Percentiles rank a stretch among this genome's conserved stretches.
These are phyloP conservation scores for Eristalis tenax DNA, from an alignment of 2,888 invertebrate species.

Conservation along the genomic window DNA sequence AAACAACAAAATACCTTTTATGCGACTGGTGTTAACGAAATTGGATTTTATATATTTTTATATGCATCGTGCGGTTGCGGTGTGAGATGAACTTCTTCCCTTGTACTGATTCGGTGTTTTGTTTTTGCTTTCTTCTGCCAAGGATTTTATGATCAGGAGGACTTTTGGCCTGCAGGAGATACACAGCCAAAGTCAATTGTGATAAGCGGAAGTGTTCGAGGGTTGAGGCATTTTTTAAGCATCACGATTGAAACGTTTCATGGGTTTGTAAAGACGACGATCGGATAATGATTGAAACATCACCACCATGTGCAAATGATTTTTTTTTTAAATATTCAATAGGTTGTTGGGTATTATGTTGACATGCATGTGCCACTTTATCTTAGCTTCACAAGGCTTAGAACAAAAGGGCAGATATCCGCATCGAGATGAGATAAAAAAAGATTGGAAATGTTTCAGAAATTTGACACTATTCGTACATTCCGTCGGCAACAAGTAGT, in stretches of 20 bases:
- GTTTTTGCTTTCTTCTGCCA: background rate
- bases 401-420: too few relatives aligned
- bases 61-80: slow-evolving; percentile 33
- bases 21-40: slow-evolving; percentile 40
- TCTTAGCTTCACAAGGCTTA: background rate
- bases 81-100: slow-evolving; percentile 4
- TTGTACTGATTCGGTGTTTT: slow-evolving; percentile 3
- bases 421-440: too few relatives aligned
- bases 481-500: too few relatives aligned
- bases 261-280: slow-evolving; percentile 26
- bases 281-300: slow-evolving; percentile 31
- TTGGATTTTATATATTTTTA: slow-evolving; percentile 46
- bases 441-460: too few relatives aligned
- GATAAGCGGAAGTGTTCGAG: slow-evolving; percentile 5
- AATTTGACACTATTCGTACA: too few relatives aligned
- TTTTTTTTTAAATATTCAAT: slow-evolving; percentile 3
- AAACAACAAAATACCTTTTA: slow-evolving; percentile 39
- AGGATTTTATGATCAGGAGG: slow-evolving; percentile 23
- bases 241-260: slow-evolving; percentile 30
- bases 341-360: slow-evolving; percentile 8
- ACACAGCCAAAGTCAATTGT: slow-evolving; percentile 24
- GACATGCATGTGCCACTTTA: background rate
- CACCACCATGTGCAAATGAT: slow-evolving; percentile 14
- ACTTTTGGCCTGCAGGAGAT: background rate
- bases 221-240: background rate